phyloP scores from a whole-genome alignment of 2,888 invertebrate genomes.

The Lycophotia porphyrea region DNA sequence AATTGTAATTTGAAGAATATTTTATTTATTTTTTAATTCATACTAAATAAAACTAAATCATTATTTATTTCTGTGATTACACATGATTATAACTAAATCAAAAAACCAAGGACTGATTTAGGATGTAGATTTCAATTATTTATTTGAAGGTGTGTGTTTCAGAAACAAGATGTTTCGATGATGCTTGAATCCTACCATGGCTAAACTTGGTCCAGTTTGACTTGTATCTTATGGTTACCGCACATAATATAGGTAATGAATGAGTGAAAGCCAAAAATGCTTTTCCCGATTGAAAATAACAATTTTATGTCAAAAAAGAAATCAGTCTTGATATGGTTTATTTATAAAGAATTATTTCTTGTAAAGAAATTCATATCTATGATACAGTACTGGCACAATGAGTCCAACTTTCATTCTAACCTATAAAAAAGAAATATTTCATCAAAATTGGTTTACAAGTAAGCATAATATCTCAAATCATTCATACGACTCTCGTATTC shows the following conservation, averaged over 20 bases:
- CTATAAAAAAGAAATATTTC: conserved; percentile 37
- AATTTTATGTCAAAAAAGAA: background rate
- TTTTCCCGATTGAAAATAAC: background rate
- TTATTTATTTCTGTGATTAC: no score
- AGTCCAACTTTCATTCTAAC: conserved; percentile 58
- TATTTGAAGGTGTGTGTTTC: background rate
- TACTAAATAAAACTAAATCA: no score
- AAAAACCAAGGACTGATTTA: no score
- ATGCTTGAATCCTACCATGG: background rate
- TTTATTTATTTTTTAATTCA: no score
- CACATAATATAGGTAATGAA: background rate
- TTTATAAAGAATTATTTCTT: background rate
- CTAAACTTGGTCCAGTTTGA: background rate
- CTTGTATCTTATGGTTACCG: background rate
- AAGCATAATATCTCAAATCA: conserved; percentile 11
- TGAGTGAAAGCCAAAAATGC: background rate
- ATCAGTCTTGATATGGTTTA: background rate
- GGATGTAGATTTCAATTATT: no score
- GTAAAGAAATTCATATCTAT: conserved; percentile 14
- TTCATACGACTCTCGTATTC: background rate
- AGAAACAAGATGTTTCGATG: background rate
- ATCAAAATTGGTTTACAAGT: background rate
- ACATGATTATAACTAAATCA: no score
- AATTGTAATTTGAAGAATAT: no score
- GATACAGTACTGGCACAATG: conserved; percentile 21